phyloP scores from a whole-genome alignment of 92 coral and sea anemone species.

The Epizoanthus fatuus region DNA sequence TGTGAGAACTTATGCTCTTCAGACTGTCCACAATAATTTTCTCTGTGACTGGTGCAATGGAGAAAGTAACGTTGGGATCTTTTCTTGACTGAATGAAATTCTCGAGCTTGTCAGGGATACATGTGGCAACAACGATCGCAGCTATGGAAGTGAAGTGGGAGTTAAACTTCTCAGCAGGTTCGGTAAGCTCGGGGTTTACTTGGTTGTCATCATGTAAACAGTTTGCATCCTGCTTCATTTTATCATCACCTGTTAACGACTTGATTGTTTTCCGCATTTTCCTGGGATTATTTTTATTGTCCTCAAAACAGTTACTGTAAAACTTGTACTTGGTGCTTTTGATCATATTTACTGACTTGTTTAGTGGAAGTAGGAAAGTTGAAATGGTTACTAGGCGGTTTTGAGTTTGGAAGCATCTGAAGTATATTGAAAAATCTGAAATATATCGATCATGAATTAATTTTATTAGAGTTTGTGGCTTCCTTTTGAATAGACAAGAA shows the following conservation, averaged over 20 bases:
- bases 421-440: too few species aligned
- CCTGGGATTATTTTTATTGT: constrained; percentile 38
- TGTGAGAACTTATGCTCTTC: too few species aligned
- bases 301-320: constrained; percentile 39
- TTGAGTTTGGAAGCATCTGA: too few species aligned
- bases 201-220: neutral
- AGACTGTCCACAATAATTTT: too few species aligned
- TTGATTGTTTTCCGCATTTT: constrained; percentile 28
- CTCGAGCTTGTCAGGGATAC: too few species aligned
- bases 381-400: too few species aligned
- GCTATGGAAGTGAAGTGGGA: constrained; percentile 28
- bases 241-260: constrained; percentile 13
- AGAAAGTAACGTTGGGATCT: too few species aligned
- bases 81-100: too few species aligned
- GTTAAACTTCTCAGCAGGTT: constrained; percentile 49
- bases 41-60: too few species aligned
- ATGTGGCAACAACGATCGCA: neutral
- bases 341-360: constrained; percentile 39
- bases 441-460: too few species aligned
- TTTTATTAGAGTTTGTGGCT: too few species aligned
- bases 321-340: constrained; percentile 38
- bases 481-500: too few species aligned
- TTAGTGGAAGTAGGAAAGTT: neutral
- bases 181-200: constrained; percentile 20
- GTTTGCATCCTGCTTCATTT: neutral